Evolutionary conservation across 2,888 invertebrate genomes (phyloP).

Genomic region (Agonum fuliginosum): DNA sequence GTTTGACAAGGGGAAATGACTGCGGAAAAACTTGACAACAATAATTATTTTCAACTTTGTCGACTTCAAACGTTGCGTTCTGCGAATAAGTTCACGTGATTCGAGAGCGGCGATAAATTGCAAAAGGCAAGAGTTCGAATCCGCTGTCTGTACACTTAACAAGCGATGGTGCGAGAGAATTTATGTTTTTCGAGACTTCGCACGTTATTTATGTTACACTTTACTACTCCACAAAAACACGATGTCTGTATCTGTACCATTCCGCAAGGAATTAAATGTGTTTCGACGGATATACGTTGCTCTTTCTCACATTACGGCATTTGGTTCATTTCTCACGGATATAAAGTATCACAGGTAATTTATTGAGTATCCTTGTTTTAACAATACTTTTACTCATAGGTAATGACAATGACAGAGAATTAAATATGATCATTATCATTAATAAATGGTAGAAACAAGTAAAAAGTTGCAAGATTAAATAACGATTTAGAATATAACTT

Average conservation of each 20-base stretch:
- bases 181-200: constrained; percentile 43
- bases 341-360: background rate
- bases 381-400: too few species aligned
- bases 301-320: background rate
- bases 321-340: background rate
- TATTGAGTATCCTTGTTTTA: background rate
- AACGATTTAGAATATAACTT: too few species aligned
- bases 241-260: constrained; percentile 39
- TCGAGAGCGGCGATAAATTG: constrained; percentile 38
- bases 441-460: too few species aligned
- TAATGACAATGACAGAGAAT: too few species aligned
- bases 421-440: too few species aligned
- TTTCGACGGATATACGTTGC: background rate
- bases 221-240: background rate
- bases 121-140: constrained; percentile 31
- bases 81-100: constrained; percentile 31
- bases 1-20: background rate
- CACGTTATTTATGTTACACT: constrained; percentile 43
- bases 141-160: constrained; percentile 28
- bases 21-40: background rate
- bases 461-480: too few species aligned
- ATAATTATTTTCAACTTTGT: constrained; percentile 14
- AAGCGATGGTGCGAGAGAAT: constrained; percentile 37
- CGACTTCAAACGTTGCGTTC: background rate
- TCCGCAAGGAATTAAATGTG: constrained; percentile 18